Percentiles rank a stretch among this genome's conserved stretches.
phyloP scores from a whole-genome alignment of 2,797 vertebrate species.

The Cercopithecus hamlyni region DNA sequence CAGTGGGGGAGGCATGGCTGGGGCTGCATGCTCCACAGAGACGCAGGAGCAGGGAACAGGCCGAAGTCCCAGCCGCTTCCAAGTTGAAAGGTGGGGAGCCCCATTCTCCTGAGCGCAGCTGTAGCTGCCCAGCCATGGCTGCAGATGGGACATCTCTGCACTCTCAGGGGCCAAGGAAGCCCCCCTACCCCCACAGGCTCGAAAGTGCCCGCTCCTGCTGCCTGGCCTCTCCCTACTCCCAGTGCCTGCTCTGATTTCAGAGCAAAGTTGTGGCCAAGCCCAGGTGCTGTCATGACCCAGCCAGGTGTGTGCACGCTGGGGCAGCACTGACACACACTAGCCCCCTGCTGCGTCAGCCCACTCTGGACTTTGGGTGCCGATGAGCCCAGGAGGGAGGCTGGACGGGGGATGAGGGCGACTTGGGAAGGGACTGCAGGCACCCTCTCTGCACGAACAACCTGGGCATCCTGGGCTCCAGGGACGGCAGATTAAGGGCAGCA shows the following conservation, averaged over 20 bases:
- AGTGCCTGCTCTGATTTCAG: not conserved
- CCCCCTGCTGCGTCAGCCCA: not conserved
- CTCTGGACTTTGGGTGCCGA: not conserved
- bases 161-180: not conserved
- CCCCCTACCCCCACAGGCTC: not conserved
- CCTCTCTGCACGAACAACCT: not conserved
- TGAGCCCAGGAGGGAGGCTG: not conserved
- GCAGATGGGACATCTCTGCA: not conserved
- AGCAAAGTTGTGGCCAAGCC: not conserved
- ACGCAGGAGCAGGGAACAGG: not conserved
- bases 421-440: no score
- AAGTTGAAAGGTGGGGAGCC: not conserved
- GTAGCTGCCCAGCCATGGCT: not conserved
- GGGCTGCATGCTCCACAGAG: not conserved
- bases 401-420: rapidly evolving
- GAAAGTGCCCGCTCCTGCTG: not conserved
- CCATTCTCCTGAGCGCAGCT: not conserved
- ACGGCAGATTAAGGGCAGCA: not conserved
- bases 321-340: not conserved
- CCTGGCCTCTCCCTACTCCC: not conserved
- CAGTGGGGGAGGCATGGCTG: not conserved
- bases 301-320: rapidly evolving
- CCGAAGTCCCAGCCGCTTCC: rapidly evolving
- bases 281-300: not conserved
- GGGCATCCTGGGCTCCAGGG: not conserved